These are phyloP conservation scores for Forbesichthys agassizii DNA, from an alignment of 2,113 vertebrate genomes.

Conservation along the genomic window DNA sequence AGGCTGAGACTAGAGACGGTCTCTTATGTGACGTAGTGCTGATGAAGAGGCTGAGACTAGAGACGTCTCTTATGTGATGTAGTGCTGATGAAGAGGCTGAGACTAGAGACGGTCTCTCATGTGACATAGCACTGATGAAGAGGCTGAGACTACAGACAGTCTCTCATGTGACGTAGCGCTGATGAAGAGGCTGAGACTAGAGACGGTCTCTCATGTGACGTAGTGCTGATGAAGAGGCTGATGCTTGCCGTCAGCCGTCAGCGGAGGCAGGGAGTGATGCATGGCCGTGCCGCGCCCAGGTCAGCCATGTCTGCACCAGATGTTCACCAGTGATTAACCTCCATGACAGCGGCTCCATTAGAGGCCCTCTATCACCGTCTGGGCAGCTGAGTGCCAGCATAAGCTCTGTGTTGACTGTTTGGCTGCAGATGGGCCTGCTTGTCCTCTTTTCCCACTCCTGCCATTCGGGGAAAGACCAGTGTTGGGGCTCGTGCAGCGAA, in stretches of 20 bases:
- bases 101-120: too few species aligned
- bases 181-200: too few species aligned
- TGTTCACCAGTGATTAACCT: constrained; percentile 23
- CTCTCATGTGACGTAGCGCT: too few species aligned
- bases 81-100: too few species aligned
- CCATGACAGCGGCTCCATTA: constrained; percentile 21
- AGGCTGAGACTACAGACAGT: too few species aligned
- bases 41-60: too few species aligned
- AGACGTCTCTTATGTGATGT: too few species aligned
- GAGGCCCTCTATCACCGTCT: constrained; percentile 4
- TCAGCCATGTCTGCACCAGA: background rate
- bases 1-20: too few species aligned
- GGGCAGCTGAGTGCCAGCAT: constrained; percentile 7
- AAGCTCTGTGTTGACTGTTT: constrained; percentile 24
- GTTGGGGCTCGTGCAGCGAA: constrained; percentile 26
- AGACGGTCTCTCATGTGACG: too few species aligned
- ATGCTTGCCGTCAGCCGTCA: background rate
- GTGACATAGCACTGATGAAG: too few species aligned
- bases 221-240: too few species aligned
- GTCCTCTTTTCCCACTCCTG: background rate
- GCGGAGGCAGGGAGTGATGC: constrained; percentile 1
- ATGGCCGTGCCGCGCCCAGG: constrained; percentile 12
- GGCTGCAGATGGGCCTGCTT: constrained; percentile 3
- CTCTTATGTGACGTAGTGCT: too few species aligned
- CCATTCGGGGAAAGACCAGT: constrained; percentile 6